Evolutionary conservation across 1,140 invertebrate species (phyloP).

Genomic region (Ceratitis capitata): DNA sequence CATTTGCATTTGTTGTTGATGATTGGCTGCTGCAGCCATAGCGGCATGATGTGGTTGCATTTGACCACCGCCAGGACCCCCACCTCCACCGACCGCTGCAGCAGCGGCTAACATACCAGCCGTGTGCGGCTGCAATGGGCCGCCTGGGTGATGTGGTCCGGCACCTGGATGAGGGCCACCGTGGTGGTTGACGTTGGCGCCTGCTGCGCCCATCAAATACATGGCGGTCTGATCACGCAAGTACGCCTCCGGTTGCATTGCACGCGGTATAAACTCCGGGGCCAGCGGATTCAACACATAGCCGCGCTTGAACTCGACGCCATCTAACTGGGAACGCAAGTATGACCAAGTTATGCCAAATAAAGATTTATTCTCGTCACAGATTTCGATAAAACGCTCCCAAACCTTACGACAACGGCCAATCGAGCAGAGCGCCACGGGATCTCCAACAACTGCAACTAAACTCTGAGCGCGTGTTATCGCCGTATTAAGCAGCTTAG

Average conservation of each 20-base stretch:
- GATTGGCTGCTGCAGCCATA: slow-evolving; percentile 41
- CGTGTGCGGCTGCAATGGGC: slow-evolving; percentile 44
- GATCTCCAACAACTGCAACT: slow-evolving; percentile 90
- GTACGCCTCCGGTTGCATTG: slow-evolving; percentile 67
- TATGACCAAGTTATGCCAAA: slow-evolving; percentile 79
- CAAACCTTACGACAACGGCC: slow-evolving; percentile 86
- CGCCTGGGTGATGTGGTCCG: slow-evolving; percentile 40
- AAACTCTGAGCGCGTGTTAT: slow-evolving; percentile 87
- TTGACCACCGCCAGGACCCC: slow-evolving; percentile 7
- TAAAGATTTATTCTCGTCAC: slow-evolving; percentile 78
- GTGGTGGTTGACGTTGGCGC: slow-evolving; percentile 51
- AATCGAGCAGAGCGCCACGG: slow-evolving; percentile 83
- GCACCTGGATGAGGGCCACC: slow-evolving; percentile 46
- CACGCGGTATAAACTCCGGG: slow-evolving; percentile 79
- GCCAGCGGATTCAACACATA: slow-evolving; percentile 85
- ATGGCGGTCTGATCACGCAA: slow-evolving; percentile 60
- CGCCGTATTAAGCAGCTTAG: slow-evolving; percentile 86
- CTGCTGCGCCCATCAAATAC: slow-evolving; percentile 55
- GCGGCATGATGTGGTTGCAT: slow-evolving; percentile 43
- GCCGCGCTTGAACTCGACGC: slow-evolving; percentile 77
- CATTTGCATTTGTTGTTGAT: slow-evolving; percentile 31
- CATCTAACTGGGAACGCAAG: slow-evolving; percentile 75
- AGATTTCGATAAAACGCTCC: slow-evolving; percentile 82
- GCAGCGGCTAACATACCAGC: slow-evolving; percentile 38
- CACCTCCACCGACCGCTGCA: neutral